Evolutionary conservation across 2,888 invertebrate species (phyloP).

Genomic region (Heteromyza rotundicornis): DNA sequence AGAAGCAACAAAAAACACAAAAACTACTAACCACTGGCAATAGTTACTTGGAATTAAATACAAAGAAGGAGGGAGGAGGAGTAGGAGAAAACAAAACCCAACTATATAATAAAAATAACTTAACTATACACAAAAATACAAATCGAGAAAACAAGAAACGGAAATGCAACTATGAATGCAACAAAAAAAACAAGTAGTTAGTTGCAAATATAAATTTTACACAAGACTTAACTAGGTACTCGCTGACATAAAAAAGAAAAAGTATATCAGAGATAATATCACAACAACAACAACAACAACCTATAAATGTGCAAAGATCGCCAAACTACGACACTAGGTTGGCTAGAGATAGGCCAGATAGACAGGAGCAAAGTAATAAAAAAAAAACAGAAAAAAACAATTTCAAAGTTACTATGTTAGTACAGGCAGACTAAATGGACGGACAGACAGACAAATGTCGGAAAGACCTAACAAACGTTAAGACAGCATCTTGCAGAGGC

Average conservation of each 20-base stretch:
- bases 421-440: neutral
- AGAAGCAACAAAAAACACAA: neutral
- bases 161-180: neutral
- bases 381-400: too few species aligned
- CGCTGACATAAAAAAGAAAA: too few species aligned
- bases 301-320: neutral
- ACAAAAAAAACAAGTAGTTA: neutral
- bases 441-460: neutral
- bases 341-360: too few species aligned
- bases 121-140: neutral
- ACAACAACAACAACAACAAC: too few species aligned
- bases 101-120: too few species aligned
- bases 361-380: too few species aligned
- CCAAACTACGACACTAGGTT: neutral
- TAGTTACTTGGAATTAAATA: neutral
- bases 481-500: neutral
- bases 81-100: neutral
- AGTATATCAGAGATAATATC: neutral
- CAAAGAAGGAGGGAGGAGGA: neutral
- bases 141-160: conserved; percentile 3
- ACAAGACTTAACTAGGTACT: too few species aligned
- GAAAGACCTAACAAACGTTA: neutral
- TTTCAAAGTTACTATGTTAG: too few species aligned
- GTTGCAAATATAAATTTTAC: neutral
- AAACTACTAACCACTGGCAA: too few species aligned